Percentiles rank a stretch among this genome's conserved stretches.
phyloP scores from a whole-genome alignment of 1,140 invertebrate genomes.

The Araneus ventricosus region DNA sequence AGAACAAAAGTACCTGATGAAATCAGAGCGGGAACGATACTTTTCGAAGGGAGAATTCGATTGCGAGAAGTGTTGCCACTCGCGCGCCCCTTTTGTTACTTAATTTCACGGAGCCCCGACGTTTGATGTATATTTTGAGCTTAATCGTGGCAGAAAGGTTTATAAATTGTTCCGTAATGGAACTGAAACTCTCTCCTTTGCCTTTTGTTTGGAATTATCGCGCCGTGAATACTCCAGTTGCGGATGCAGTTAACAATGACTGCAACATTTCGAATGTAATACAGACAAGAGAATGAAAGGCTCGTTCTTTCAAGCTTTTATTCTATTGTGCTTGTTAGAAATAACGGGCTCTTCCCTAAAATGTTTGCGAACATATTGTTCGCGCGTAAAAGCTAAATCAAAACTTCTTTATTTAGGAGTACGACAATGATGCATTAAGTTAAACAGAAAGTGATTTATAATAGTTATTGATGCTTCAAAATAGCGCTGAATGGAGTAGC shows the following conservation, averaged over 20 bases:
- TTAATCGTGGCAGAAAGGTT: background rate
- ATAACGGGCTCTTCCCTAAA: background rate
- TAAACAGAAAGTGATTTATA: background rate
- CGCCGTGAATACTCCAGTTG: background rate
- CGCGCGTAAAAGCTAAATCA: background rate
- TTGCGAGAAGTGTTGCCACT: background rate
- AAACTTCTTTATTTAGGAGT: background rate
- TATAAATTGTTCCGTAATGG: constrained; percentile 27
- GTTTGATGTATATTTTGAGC: constrained; percentile 4
- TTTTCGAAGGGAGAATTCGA: constrained; percentile 12
- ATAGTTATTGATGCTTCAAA: background rate
- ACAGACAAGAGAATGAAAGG: background rate
- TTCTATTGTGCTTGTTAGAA: background rate
- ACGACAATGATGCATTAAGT: background rate
- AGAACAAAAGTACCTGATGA: constrained; percentile 55
- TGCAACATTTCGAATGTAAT: background rate
- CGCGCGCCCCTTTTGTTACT: background rate
- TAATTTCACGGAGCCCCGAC: background rate
- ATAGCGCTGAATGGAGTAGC: too few relatives aligned
- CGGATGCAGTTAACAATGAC: background rate
- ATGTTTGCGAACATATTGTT: background rate
- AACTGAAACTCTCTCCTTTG: background rate
- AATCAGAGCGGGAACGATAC: constrained; percentile 39
- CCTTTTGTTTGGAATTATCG: background rate
- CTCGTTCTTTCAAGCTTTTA: background rate